Base-by-base conservation (phyloP, 2,888 invertebrate species). In the Psylliodes chrysocephalus region DNA sequence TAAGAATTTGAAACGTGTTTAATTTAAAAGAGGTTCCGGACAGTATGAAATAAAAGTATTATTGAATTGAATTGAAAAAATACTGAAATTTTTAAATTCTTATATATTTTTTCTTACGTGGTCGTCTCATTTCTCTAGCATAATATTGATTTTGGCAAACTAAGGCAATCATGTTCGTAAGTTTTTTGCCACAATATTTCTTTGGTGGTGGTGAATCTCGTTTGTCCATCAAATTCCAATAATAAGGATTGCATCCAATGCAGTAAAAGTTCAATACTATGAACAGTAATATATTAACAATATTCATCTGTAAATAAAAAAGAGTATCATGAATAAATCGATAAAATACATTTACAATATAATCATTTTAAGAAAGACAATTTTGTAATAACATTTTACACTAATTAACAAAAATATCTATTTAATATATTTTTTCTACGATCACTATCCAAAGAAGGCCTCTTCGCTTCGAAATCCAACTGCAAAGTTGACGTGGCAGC, bases 221-320 rank as follows among this genome's bases (percentile, higher is more conserved):
- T 14, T 40, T n/a, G 2, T 17, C 40, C 40, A 17, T 17, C 14
- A 17, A 40, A 40, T 17, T 40, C 40, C 40, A 40, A 40, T 17
- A 40, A 17, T 12, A 40, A 4, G 40, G 17, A 1, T 3, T 17
- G 8, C 17, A 17, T 44, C 12, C 17, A 17, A 44, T 44, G 8
- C 44, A 44, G 7, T 44, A 44, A 12, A 44, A 1, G 44, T 44
- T 44, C n/a, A 44, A 19, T 44, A 44, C 17, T 3, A 44, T n/a
- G 2, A 44, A 18, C 6, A 44, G 17, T 14, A 14, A 18, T 44
- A 44, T 14, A n/a, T 17, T 44, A 17, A 8, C 15, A n/a, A 44
- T 12, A n/a, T 44, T 44, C 44, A 44, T 44, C 44, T 44, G 17
- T n/a, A 44, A 44, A 44, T 12, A 17, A 12, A 44, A 17, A 30